Percentiles rank a stretch among this genome's conserved stretches.
phyloP scores from a whole-genome alignment of 2,797 vertebrate genomes.

The Dallia pectoralis region DNA sequence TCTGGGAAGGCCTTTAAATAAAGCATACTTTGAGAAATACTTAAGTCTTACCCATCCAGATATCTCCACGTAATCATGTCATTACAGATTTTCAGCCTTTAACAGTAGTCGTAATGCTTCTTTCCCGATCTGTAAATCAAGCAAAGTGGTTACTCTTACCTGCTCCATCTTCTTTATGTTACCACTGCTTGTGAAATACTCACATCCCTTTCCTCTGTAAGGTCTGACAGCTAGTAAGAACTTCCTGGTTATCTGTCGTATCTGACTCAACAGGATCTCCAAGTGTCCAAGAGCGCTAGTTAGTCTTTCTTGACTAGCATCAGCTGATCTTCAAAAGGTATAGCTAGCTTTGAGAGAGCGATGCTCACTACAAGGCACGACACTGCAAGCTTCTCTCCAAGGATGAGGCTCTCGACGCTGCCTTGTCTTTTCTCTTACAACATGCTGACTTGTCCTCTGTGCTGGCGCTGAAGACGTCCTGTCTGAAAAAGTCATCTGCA shows the following conservation, averaged over 20 bases:
- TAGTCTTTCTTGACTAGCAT: constrained; percentile 90
- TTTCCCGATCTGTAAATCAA: constrained; percentile 98
- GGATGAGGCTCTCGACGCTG: constrained; percentile 89
- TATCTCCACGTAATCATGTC: constrained; percentile 87
- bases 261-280: constrained; percentile 90
- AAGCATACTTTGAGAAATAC: constrained; percentile 64
- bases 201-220: constrained; percentile 89
- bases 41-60: constrained; percentile 92
- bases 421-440: constrained; percentile 81
- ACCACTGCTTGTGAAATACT: constrained; percentile 89
- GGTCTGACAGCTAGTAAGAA: constrained; percentile 92
- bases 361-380: constrained; percentile 91
- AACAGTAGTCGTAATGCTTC: constrained; percentile 82
- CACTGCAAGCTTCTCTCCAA: constrained; percentile 90
- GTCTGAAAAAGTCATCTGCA: constrained; percentile 90
- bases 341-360: constrained; percentile 89
- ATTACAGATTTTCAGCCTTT: constrained; percentile 88
- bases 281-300: constrained; percentile 74
- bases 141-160: constrained; percentile 97
- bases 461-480: constrained; percentile 91
- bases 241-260: constrained; percentile 84
- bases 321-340: constrained; percentile 81
- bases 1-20: constrained; percentile 54
- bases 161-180: constrained; percentile 81
- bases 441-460: constrained; percentile 90